phyloP scores from a whole-genome alignment of 2,113 vertebrate species.

The Etia nguti region DNA sequence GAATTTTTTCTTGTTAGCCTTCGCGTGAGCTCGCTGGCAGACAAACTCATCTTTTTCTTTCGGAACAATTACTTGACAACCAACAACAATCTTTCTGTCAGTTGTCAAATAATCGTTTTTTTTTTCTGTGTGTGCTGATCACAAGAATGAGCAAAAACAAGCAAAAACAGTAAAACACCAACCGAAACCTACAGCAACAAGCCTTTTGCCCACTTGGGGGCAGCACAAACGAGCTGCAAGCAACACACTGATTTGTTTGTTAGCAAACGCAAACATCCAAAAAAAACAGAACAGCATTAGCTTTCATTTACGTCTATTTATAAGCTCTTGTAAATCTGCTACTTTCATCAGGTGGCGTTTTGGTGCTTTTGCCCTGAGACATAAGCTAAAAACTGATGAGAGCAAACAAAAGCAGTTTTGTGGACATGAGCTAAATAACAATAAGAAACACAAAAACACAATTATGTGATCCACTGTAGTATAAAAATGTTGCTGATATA shows the following conservation, averaged over 20 bases:
- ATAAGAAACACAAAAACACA: not conserved
- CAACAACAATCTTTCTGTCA: not conserved
- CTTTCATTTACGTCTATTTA: not conserved
- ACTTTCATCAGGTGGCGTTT: not conserved
- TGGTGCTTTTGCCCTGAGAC: not conserved
- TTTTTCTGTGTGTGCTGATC: not conserved
- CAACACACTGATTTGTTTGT: not conserved
- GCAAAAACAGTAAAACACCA: not conserved
- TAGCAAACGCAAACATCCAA: not conserved
- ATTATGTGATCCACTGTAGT: not conserved
- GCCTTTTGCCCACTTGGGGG: not conserved
- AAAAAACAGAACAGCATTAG: not conserved
- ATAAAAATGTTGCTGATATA: accelerated
- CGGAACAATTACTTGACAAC: not conserved
- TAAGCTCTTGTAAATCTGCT: not conserved
- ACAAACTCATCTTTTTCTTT: not conserved
- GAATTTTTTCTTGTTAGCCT: not conserved
- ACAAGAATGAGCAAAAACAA: not conserved
- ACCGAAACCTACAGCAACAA: accelerated
- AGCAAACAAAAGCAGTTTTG: not conserved
- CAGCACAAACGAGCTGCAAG: not conserved
- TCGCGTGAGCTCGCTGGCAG: not conserved
- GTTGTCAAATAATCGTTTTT: not conserved
- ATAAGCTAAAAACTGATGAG: not conserved
- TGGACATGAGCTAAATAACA: not conserved